These are phyloP conservation scores for Mus caroli DNA, from an alignment of 2,797 vertebrate genomes.

Conservation along the genomic window DNA sequence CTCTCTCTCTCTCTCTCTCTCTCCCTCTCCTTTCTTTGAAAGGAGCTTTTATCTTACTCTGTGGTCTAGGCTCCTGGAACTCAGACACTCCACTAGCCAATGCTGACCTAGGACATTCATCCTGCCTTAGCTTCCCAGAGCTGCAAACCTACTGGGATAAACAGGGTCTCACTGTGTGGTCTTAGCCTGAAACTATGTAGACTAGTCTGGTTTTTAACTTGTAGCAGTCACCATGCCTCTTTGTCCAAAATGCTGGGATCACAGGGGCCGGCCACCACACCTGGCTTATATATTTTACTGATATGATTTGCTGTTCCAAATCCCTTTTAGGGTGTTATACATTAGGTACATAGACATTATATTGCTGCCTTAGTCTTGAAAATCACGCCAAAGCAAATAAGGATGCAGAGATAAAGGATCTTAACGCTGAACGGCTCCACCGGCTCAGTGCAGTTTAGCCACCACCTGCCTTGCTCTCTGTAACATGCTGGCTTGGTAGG, in stretches of 20 bases:
- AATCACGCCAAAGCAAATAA: neutral
- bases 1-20: no score
- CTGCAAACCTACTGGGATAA: no score
- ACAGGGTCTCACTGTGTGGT: neutral
- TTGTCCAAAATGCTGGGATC: neutral
- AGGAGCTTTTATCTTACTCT: neutral
- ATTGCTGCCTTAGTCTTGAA: neutral
- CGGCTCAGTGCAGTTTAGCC: neutral
- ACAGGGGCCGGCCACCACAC: neutral
- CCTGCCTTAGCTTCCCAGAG: neutral
- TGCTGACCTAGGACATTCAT: neutral
- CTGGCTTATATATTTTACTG: neutral
- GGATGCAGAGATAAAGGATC: neutral
- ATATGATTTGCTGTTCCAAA: neutral
- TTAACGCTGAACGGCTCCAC: neutral
- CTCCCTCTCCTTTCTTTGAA: no score
- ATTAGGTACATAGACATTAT: neutral
- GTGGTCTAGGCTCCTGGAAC: neutral
- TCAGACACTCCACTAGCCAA: neutral
- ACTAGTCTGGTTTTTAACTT: neutral
- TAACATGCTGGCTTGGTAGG: neutral
- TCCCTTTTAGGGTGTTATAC: neutral
- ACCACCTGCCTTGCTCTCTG: neutral
- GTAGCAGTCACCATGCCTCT: neutral
- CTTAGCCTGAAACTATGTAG: neutral